Evolutionary conservation across 2,888 invertebrate genomes (phyloP).

Genomic region (Ryuthela nishihirai): DNA sequence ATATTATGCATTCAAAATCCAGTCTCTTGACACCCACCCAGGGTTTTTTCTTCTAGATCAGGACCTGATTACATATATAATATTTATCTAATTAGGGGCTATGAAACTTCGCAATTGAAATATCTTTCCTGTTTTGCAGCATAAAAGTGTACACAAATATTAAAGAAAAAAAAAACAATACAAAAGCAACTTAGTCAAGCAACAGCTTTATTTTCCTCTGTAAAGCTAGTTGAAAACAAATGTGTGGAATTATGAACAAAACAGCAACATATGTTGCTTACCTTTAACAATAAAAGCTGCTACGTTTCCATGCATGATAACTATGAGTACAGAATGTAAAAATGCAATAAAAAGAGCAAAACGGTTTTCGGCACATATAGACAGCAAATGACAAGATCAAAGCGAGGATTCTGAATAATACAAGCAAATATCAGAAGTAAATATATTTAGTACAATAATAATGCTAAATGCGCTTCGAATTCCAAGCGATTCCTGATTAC

Average conservation of each 20-base stretch:
- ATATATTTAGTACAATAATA: conserved; percentile 22
- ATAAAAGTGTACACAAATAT: no score
- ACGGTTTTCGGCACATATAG: conserved; percentile 25
- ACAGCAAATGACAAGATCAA: conserved; percentile 33
- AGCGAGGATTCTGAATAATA: conserved; percentile 31
- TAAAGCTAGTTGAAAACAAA: conserved; percentile 37
- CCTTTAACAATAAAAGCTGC: conserved; percentile 33
- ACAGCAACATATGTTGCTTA: conserved; percentile 31
- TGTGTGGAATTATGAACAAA: conserved; percentile 29
- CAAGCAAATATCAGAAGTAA: conserved; percentile 31
- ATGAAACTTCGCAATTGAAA: no score
- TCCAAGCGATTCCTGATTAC: conserved; percentile 28
- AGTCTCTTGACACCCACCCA: no score
- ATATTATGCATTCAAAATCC: no score
- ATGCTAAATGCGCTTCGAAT: conserved; percentile 26
- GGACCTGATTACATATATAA: no score
- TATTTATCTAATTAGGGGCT: no score
- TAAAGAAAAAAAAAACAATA: neutral
- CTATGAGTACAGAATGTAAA: conserved; percentile 36
- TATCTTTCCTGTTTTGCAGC: no score
- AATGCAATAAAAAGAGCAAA: conserved; percentile 33
- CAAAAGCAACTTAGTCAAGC: conserved; percentile 10
- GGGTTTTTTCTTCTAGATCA: no score
- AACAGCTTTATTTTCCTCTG: conserved; percentile 37
- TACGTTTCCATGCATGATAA: conserved; percentile 34